Conservation (phyloP, 2,888 invertebrate genomes). For the Agrilus biguttatus region DNA sequence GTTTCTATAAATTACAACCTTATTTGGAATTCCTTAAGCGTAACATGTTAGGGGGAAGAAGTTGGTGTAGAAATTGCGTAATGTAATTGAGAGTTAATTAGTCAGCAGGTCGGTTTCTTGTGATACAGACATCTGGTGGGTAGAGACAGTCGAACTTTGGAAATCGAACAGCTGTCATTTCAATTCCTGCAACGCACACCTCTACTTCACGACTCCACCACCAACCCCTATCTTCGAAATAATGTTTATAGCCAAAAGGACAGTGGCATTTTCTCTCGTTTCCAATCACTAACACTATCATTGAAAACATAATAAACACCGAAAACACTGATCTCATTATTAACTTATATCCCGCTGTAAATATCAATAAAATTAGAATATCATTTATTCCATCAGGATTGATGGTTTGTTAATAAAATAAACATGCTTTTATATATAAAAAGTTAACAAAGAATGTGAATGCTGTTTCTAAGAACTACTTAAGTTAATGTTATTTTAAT, state of each 20-base stretch:
- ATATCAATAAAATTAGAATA: no score
- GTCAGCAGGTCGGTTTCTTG: conserved; percentile 1
- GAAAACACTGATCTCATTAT: not conserved
- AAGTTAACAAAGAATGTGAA: no score
- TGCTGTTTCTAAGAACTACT: no score
- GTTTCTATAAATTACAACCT: no score
- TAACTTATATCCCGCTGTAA: no score
- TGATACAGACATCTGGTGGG: conserved; percentile 4
- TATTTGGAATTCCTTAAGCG: no score
- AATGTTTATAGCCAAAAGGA: conserved; percentile 7
- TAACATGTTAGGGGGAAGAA: not conserved
- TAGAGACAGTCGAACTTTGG: conserved; percentile 9
- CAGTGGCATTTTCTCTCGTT: conserved; percentile 3
- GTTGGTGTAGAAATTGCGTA: no score
- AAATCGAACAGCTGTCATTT: conserved; percentile 6
- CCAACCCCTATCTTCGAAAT: conserved; percentile 8
- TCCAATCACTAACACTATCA: not conserved
- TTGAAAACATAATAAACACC: not conserved
- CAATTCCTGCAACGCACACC: conserved; percentile 7
- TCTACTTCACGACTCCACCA: conserved; percentile 8
- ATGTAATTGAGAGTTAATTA: no score
- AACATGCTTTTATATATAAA: no score
- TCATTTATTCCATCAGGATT: no score
- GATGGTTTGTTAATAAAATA: no score
- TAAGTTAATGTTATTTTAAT: no score